Evolutionary conservation across 2,113 vertebrate species (phyloP).

Genomic region (Thinocorus orbignyianus): DNA sequence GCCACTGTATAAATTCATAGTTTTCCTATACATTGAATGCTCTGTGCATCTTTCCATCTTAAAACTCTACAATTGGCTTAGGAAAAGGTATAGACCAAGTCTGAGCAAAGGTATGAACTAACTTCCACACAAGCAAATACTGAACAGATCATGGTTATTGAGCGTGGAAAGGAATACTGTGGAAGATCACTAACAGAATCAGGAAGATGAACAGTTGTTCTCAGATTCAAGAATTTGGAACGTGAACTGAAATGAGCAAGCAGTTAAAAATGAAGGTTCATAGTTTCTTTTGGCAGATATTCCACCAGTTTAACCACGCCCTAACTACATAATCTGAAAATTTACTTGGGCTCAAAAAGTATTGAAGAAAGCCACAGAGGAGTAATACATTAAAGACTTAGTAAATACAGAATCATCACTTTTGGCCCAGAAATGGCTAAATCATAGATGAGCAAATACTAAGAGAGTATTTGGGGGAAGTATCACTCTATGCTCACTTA

Average conservation of each 20-base stretch:
- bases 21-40: neutral
- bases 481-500: neutral
- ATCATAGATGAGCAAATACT: neutral
- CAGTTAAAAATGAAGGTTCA: neutral
- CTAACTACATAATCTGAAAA: neutral
- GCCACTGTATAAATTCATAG: neutral
- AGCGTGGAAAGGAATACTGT: neutral
- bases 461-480: neutral
- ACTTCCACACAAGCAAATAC: neutral
- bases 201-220: neutral
- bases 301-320: neutral
- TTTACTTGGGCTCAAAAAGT: neutral
- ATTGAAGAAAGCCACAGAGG: neutral
- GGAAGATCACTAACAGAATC: neutral
- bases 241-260: neutral
- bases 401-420: neutral
- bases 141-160: neutral
- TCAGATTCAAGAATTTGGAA: neutral
- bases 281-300: neutral
- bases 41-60: neutral
- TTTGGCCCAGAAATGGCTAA: neutral
- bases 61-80: neutral
- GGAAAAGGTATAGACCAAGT: neutral
- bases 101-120: neutral
- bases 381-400: neutral